Evolutionary conservation across 2,113 vertebrate species (phyloP), one percentile per base, ranked within the genome.

Genomic region (Prinia subflava): DNA sequence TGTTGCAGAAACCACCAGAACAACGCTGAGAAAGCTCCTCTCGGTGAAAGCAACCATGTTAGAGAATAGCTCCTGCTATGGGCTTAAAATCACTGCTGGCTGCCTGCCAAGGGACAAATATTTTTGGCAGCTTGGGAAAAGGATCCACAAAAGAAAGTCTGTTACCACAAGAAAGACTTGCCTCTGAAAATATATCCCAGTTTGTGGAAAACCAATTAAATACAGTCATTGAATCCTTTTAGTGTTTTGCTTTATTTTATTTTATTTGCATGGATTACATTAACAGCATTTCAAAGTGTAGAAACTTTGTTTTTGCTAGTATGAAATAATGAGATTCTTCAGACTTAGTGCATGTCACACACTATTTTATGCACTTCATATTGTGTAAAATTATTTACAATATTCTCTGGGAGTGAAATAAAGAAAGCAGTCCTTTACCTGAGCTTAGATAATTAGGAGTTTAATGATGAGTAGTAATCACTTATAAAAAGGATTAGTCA

Each of bases 171-270:
- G 57, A 91, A 90, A 86, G 55, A 59, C 24, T 92, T 94, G 73
- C 41, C 24, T 77, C 89, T 87, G 93, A 78, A 96, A 94, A 93
- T 83, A 65, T 39, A 77, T 55, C 30, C 41, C 83, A 52, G 44
- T 93, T 95, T 85, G 59, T 87, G 70, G 80, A 93, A 96, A 97
- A 88, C 10, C 27, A 90, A 57, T 95, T 91, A 89, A 95, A 95
- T 55, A 52, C 28, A 84, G 64, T 71, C 24, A 47, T 12, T 87
- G 55, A 87, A 70, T 70, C 31, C 23, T 57, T 79, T 80, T 37
- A 80, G 39, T 57, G 21, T n/a, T 85, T 80, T 62, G 6, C 7
- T 67, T 55, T 60, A 47, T 52, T 67, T 47, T 37, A 11, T 53
- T 70, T 74, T 65, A 28, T 56, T 77, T 92, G 19, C 22, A 41